Conservation (phyloP, 1,140 invertebrate genomes). For the Maniola jurtina region DNA sequence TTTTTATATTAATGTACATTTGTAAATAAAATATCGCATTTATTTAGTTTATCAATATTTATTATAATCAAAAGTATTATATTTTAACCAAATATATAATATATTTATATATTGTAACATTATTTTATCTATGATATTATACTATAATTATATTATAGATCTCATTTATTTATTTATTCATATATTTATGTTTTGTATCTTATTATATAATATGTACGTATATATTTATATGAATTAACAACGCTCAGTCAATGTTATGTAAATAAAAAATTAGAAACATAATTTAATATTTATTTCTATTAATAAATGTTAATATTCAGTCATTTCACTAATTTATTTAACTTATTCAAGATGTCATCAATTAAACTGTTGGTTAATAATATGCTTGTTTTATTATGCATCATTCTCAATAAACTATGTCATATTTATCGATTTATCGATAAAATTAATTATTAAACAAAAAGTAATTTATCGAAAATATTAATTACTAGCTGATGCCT, state of each 20-base stretch:
- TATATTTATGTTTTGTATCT: not conserved
- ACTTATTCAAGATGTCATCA: constrained; percentile 44
- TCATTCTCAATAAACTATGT: too few species aligned
- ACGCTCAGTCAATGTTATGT: constrained; percentile 31
- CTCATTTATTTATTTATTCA: constrained; percentile 18
- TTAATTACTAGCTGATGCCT: too few species aligned
- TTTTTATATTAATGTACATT: constrained; percentile 50
- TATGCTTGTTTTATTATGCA: constrained; percentile 23
- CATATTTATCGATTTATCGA: too few species aligned
- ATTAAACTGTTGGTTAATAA: constrained; percentile 55
- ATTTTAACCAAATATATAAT: constrained; percentile 16
- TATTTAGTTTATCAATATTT: constrained; percentile 47
- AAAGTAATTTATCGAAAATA: too few species aligned
- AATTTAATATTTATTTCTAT: constrained; percentile 36
- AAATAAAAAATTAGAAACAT: constrained; percentile 31
- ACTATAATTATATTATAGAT: not conserved
- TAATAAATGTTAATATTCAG: constrained; percentile 32
- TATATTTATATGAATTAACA: constrained; percentile 16
- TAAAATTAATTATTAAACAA: too few species aligned
- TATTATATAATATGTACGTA: constrained; percentile 2
- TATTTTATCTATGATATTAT: constrained; percentile 5
- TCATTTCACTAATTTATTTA: constrained; percentile 44
- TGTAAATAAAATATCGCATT: constrained; percentile 65
- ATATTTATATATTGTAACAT: not conserved
- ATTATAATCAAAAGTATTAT: not conserved